Percentiles rank a stretch among this genome's conserved stretches.
Conservation (phyloP, 2,797 vertebrate genomes). For the Varecia variegata region DNA sequence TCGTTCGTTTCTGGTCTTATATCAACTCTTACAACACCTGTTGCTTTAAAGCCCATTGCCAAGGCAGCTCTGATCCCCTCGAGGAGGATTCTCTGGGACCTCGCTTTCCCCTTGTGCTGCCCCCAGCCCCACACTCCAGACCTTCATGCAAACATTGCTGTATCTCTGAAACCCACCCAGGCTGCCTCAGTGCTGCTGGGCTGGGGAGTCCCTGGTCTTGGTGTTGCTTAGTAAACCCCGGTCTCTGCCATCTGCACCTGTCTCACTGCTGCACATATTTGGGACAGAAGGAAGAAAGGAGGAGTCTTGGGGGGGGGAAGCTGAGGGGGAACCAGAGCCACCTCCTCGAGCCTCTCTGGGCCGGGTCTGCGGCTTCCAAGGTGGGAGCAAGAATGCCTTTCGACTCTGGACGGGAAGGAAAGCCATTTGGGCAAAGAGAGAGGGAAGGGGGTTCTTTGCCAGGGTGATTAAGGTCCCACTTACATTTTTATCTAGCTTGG, state of each 20-base stretch:
- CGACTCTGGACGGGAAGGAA: neutral
- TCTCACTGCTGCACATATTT: neutral
- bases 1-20: neutral
- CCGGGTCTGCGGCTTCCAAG: neutral
- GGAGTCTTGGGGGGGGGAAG: neutral
- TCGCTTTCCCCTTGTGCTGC: neutral
- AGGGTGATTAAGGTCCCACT: neutral
- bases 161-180: neutral
- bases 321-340: too few species aligned
- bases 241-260: neutral
- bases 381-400: neutral
- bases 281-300: neutral
- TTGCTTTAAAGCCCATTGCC: neutral
- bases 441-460: too few species aligned
- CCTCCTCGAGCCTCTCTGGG: neutral
- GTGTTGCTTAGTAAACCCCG: neutral
- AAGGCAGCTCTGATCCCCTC: neutral
- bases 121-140: neutral
- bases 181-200: neutral
- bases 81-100: neutral
- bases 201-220: neutral
- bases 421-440: neutral
- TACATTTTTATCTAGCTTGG: neutral
- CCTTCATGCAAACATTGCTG: neutral
- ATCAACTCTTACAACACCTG: neutral